These are phyloP conservation scores for Trinectes maculatus DNA, from an alignment of 2,113 vertebrate species.

Conservation along the genomic window DNA sequence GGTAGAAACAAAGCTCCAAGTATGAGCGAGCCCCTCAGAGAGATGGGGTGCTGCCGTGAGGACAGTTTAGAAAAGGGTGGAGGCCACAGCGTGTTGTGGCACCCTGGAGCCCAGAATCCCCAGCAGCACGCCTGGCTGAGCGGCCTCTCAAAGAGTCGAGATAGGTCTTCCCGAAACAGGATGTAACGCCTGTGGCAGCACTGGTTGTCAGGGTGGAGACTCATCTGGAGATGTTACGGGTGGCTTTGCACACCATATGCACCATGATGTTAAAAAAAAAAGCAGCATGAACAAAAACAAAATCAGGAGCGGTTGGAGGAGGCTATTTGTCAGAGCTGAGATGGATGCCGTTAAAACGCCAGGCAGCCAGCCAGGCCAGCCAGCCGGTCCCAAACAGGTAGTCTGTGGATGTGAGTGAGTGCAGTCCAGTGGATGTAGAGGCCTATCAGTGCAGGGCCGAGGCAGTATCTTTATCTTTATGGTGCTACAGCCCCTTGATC, in stretches of 20 bases:
- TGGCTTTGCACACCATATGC: conserved; percentile 66
- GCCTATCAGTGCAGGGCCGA: conserved; percentile 59
- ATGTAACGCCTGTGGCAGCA: conserved; percentile 31
- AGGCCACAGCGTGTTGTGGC: background rate
- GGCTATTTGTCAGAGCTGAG: conserved; percentile 52
- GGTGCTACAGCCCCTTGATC: conserved; percentile 81
- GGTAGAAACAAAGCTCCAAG: background rate
- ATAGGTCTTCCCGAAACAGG: conserved; percentile 21
- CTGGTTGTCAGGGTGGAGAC: conserved; percentile 57
- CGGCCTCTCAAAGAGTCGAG: conserved; percentile 20
- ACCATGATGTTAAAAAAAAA: conserved; percentile 48
- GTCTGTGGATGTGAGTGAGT: no score
- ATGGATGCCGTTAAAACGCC: conserved; percentile 52
- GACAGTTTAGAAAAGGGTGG: conserved; percentile 8
- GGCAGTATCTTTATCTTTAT: conserved; percentile 79
- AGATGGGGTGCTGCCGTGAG: background rate
- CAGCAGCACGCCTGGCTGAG: conserved; percentile 36
- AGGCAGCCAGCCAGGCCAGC: conserved; percentile 51
- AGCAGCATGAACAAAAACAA: conserved; percentile 22
- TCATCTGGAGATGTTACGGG: conserved; percentile 58
- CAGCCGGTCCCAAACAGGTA: conserved; percentile 54
- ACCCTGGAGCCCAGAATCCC: conserved; percentile 25
- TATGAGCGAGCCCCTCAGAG: conserved; percentile 3
- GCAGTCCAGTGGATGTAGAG: conserved; percentile 67
- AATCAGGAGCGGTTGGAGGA: conserved; percentile 38